Percentiles rank a stretch among this genome's conserved stretches.
Evolutionary conservation across 2,888 invertebrate genomes (phyloP).

Genomic region (Dilophus febrilis): DNA sequence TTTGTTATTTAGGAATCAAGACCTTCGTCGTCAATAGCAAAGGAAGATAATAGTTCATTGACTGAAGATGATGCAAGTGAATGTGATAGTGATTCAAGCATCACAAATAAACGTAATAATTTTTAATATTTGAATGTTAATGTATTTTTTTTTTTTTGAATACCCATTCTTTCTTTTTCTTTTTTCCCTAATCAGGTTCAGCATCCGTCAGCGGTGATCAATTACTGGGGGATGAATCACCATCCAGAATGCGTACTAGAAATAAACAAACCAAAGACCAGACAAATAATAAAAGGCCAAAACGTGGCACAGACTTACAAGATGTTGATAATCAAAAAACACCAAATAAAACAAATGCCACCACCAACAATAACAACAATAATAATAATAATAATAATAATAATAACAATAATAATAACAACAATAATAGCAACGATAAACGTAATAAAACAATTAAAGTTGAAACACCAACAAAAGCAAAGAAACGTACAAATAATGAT

Average conservation of each 20-base stretch:
- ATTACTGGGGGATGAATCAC: conserved; percentile 46
- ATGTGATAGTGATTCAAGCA: conserved; percentile 86
- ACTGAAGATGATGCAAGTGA: conserved; percentile 86
- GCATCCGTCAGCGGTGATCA: conserved; percentile 5
- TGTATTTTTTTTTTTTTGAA: not conserved
- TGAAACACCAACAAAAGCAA: conserved; percentile 36
- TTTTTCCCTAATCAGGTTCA: conserved; percentile 10
- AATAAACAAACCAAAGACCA: conserved; percentile 66
- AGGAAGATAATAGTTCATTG: conserved; percentile 62
- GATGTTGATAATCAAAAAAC: conserved; percentile 30
- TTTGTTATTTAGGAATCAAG: conserved; percentile 32
- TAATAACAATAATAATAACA: conserved; percentile 27
- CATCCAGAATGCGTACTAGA: conserved; percentile 76
- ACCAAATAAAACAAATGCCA: conserved; percentile 33
- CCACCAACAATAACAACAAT: conserved; percentile 11
- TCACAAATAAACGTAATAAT: conserved; percentile 42
- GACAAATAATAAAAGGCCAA: conserved; percentile 37
- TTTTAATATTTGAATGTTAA: not conserved
- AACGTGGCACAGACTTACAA: conserved; percentile 43
- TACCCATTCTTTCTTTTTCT: not conserved
- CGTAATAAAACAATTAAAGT: conserved; percentile 21
- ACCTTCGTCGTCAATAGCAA: conserved; percentile 49
- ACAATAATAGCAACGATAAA: too few relatives aligned
- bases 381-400: conserved; percentile 20
- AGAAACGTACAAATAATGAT: conserved; percentile 34